These are phyloP conservation scores for Morpho deidamia DNA, from an alignment of 2,888 invertebrate species.

Conservation along the genomic window DNA sequence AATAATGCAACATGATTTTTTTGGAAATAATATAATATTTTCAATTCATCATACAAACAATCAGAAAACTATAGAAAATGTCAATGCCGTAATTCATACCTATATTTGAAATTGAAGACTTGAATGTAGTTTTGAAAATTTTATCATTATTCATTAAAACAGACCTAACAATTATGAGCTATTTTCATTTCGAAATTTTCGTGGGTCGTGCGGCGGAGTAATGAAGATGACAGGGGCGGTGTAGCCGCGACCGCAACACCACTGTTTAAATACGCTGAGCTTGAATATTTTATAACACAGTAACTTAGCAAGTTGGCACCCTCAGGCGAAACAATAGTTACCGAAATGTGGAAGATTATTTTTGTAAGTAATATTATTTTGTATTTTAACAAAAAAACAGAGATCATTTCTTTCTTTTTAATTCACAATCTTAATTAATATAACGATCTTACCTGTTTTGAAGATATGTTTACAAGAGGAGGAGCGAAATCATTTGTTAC, in stretches of 20 bases:
- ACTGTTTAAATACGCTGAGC: conserved; percentile 49
- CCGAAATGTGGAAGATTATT: conserved; percentile 54
- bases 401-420: no score
- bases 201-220: conserved; percentile 53
- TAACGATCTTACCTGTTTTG: no score
- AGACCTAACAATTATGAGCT: conserved; percentile 12
- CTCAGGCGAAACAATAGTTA: conserved; percentile 6
- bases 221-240: conserved; percentile 54
- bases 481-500: no score
- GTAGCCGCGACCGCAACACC: conserved; percentile 46
- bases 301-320: conserved; percentile 25
- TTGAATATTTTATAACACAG: conserved; percentile 36
- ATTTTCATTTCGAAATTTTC: conserved; percentile 48
- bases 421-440: no score
- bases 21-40: no score
- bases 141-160: conserved; percentile 9
- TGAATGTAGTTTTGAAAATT: neutral
- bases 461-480: no score
- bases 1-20: no score
- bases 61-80: no score
- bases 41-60: no score
- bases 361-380: conserved; percentile 41
- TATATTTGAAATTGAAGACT: no score
- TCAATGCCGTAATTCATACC: no score
- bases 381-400: no score